Evolutionary conservation across 2,113 vertebrate species (phyloP).

Genomic region (Labeo catla): DNA sequence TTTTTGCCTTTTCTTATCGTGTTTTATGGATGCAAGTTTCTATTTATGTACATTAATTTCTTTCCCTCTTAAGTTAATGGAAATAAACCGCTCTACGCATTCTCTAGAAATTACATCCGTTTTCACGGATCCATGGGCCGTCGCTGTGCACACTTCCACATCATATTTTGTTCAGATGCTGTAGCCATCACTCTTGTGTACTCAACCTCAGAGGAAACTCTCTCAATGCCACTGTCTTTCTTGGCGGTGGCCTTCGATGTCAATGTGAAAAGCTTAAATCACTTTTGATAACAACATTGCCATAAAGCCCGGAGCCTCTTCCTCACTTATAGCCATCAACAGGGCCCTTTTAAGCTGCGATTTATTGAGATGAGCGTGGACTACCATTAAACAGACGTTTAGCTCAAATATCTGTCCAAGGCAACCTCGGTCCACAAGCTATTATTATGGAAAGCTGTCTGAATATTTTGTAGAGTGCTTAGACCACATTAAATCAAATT

Average conservation of each 20-base stretch:
- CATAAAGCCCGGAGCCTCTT: constrained; percentile 19
- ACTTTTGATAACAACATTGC: constrained; percentile 40
- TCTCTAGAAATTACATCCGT: not conserved
- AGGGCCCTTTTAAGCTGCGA: constrained; percentile 39
- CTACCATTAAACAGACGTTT: constrained; percentile 39
- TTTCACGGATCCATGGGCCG: not conserved
- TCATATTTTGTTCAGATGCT: not conserved
- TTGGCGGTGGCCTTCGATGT: constrained; percentile 45
- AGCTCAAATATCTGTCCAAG: constrained; percentile 10
- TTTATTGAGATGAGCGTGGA: constrained; percentile 42
- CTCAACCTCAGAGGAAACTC: constrained; percentile 31
- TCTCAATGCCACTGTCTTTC: constrained; percentile 38
- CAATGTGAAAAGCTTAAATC: constrained; percentile 46
- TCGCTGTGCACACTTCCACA: not conserved
- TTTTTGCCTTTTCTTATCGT: not conserved
- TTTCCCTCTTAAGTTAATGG: constrained; percentile 7
- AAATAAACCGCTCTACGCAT: not conserved
- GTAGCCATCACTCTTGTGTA: constrained; percentile 34
- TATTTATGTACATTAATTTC: not conserved
- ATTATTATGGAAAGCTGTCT: not conserved
- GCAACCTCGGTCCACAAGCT: constrained; percentile 3
- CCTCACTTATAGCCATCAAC: constrained; percentile 39
- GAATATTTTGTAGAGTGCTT: not conserved
- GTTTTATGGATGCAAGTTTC: not conserved
- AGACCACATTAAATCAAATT: not conserved